Evolutionary conservation across 2,113 vertebrate species (phyloP).

Genomic region (Myrmecophaga tridactyla): DNA sequence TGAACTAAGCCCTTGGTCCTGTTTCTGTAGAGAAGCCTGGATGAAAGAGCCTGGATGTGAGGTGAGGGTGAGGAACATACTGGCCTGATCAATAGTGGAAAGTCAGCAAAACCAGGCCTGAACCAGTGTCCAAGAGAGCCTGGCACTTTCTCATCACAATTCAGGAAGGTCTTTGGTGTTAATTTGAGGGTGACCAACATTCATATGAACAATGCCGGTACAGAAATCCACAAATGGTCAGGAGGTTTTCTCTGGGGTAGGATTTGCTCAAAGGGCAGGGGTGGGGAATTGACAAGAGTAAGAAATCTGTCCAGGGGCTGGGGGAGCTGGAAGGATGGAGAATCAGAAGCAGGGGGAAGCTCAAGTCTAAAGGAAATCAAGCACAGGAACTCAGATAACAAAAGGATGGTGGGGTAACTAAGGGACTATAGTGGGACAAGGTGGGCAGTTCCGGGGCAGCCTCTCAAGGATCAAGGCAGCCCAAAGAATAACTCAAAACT

Average conservation of each 20-base stretch:
- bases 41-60: not conserved
- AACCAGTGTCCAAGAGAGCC: not conserved
- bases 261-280: not conserved
- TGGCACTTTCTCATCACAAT: not conserved
- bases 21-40: too few relatives aligned
- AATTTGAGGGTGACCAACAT: not conserved
- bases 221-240: not conserved
- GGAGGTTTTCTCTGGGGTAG: not conserved
- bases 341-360: not conserved
- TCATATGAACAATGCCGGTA: not conserved
- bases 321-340: not conserved
- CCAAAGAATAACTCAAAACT: not conserved
- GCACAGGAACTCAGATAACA: not conserved
- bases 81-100: not conserved
- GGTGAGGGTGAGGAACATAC: not conserved
- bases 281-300: not conserved
- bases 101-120: not conserved
- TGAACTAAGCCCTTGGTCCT: too few relatives aligned
- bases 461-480: not conserved
- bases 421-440: not conserved
- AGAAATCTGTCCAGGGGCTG: not conserved
- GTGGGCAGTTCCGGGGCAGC: not conserved
- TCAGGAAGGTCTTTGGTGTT: not conserved
- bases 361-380: not conserved
- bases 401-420: not conserved